A percentile compares a stretch with the other conserved stretches of the same genome.
Conservation (phyloP, 1,140 invertebrate genomes). For the Pteromalus puparum region DNA sequence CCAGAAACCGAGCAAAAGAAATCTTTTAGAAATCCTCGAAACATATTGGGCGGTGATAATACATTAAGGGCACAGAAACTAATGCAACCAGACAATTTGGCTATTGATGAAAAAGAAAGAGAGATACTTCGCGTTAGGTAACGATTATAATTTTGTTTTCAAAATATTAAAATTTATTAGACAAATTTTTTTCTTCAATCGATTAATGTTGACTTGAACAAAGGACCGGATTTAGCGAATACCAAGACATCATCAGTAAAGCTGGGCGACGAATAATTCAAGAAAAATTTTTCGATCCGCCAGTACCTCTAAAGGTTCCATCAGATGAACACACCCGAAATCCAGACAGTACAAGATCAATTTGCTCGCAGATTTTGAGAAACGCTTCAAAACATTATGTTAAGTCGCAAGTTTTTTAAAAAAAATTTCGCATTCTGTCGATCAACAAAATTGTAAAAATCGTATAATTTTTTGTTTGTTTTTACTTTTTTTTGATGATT, state of each 20-base stretch:
- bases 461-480: too few relatives aligned
- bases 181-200: background rate
- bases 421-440: background rate
- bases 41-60: constrained; percentile 32
- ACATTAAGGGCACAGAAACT: constrained; percentile 30
- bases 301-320: constrained; percentile 4
- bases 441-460: background rate
- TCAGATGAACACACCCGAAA: background rate
- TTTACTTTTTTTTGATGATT: background rate
- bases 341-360: constrained; percentile 32
- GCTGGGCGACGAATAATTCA: constrained; percentile 55
- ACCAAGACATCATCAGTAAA: constrained; percentile 55
- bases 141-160: background rate
- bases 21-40: constrained; percentile 58
- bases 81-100: constrained; percentile 55
- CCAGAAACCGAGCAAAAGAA: constrained; percentile 59
- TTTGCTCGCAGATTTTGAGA: constrained; percentile 28
- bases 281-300: constrained; percentile 42
- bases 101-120: constrained; percentile 59
- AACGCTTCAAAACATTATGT: constrained; percentile 21
- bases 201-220: constrained; percentile 26
- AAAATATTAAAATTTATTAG: background rate
- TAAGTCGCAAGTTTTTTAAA: constrained; percentile 43
- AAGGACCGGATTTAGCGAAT: constrained; percentile 64
- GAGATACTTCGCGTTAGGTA: constrained; percentile 61